Evolutionary conservation across 2,888 invertebrate genomes (phyloP), one percentile per base, ranked within the genome.

Genomic region (Ectropis crepuscularia): DNA sequence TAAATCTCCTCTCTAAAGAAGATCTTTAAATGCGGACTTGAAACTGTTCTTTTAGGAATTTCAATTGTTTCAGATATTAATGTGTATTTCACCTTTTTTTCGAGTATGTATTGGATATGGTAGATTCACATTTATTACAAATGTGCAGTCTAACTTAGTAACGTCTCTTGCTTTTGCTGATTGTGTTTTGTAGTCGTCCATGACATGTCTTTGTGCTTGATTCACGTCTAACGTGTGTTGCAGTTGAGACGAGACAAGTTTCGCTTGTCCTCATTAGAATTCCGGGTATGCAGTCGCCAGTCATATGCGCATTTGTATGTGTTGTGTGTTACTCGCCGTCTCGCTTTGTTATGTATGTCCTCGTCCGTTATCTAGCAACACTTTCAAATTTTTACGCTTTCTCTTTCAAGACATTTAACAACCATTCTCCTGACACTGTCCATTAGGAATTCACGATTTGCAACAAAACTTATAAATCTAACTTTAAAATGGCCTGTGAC

Each of bases 351-450:
- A 77, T 75, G 76, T 78, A 78, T 78, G 82, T 80, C 82, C 81
- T 82, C 83, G 76, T 77, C 78, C 76, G 78, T 82, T 84, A 82
- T 77, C 74, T 76, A 81, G 76, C 77, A 79, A 81, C 80, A 83
- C 89, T 88, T 88, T 87, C 85, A 85, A 85, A 85, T 81, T 82
- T 77, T 83, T 79, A 64, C 75, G 78, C 86, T 88, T 85, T 88
- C 86, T 83, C 86, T 85, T 84, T 84, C 79, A 75, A 74, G 72
- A 64, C 65, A 72, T 72, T 71, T 73, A 65, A 68, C 67, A 69
- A 68, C 67, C 67, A 50, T 68, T 58, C 53, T 58, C 58, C 45
- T 54, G 49, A 61, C 50, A 39, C 51, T 50, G 39, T 39, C 49
- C 55, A 51, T 51, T 42, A 55, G 46, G 58, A 64, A 68, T 64